These are phyloP conservation scores for Malachius bipustulatus DNA, from an alignment of 2,888 invertebrate species.

Conservation along the genomic window DNA sequence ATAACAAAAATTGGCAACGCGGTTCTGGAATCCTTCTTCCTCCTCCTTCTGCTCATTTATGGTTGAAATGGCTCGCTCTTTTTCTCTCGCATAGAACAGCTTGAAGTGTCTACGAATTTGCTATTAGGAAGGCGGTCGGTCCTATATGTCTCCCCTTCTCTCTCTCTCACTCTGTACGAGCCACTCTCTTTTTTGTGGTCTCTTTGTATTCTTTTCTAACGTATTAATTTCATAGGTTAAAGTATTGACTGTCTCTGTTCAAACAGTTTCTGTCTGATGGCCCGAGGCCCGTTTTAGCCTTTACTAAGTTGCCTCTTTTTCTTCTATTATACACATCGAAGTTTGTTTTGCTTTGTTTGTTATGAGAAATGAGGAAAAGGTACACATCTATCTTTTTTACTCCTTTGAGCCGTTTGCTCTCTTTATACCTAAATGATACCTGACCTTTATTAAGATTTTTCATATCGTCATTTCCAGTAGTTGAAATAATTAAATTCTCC, in stretches of 20 bases:
- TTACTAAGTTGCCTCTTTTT: slow-evolving; percentile 39
- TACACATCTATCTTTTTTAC: too few relatives aligned
- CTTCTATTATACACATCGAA: slow-evolving; percentile 33
- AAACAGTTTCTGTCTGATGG: slow-evolving; percentile 31
- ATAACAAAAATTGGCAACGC: too few relatives aligned
- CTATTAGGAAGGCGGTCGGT: slow-evolving; percentile 14
- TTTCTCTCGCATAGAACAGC: slow-evolving; percentile 21
- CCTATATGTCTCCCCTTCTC: slow-evolving; percentile 18
- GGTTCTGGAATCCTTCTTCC: too few relatives aligned
- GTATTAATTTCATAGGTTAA: slow-evolving; percentile 35
- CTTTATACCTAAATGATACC: too few relatives aligned
- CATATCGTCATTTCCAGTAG: too few relatives aligned
- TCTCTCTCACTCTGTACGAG: slow-evolving; percentile 25
- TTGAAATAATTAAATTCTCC: too few relatives aligned
- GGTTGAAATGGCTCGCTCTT: slow-evolving; percentile 15
- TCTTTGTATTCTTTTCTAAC: slow-evolving; percentile 35
- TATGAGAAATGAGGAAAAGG: too few relatives aligned
- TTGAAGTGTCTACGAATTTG: too few relatives aligned
- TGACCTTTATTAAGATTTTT: too few relatives aligned
- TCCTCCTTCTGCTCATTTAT: slow-evolving; percentile 12
- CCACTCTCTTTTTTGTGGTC: slow-evolving; percentile 26
- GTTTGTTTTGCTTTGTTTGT: too few relatives aligned
- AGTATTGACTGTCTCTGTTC: slow-evolving; percentile 30
- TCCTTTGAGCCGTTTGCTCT: too few relatives aligned
- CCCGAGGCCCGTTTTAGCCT: slow-evolving; percentile 29